Conservation (phyloP, 2,113 vertebrate genomes). For the Myotis brandtii region DNA sequence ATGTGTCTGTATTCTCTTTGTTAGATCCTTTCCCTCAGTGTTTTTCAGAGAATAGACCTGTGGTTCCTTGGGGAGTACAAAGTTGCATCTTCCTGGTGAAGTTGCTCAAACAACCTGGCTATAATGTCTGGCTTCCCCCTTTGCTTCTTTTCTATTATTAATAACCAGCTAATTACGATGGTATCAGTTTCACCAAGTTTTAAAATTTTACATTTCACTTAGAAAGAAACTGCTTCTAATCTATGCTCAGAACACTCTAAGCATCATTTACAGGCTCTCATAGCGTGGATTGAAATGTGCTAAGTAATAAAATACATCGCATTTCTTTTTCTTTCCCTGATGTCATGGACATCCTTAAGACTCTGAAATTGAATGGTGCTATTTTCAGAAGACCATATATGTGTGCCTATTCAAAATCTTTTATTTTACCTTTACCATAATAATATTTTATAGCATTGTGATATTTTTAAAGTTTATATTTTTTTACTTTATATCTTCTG, state of each 20-base stretch:
- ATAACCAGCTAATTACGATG: too few relatives aligned
- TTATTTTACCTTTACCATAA: neutral
- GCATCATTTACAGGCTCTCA: neutral
- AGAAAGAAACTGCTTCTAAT: neutral
- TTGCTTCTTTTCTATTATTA: too few relatives aligned
- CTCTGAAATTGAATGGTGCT: neutral
- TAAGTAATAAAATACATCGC: neutral
- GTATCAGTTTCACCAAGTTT: neutral
- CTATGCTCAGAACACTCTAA: neutral
- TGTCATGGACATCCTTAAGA: neutral
- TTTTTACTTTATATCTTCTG: neutral
- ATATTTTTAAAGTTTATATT: neutral
- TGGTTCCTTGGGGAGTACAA: too few relatives aligned
- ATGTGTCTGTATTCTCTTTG: too few relatives aligned
- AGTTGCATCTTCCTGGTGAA: too few relatives aligned
- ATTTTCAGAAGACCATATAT: constrained; percentile 7
- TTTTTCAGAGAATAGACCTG: too few relatives aligned
- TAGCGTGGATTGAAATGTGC: neutral
- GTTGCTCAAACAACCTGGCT: too few relatives aligned
- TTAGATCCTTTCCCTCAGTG: too few relatives aligned
- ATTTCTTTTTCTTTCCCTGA: neutral
- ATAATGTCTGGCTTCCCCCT: too few relatives aligned
- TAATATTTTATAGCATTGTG: neutral
- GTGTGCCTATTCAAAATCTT: neutral
- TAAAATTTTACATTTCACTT: constrained; percentile 32